A percentile compares a stretch with the other conserved stretches of the same genome.
These are phyloP conservation scores for Malthinus flaveolus DNA, from an alignment of 2,888 invertebrate species.

Conservation along the genomic window DNA sequence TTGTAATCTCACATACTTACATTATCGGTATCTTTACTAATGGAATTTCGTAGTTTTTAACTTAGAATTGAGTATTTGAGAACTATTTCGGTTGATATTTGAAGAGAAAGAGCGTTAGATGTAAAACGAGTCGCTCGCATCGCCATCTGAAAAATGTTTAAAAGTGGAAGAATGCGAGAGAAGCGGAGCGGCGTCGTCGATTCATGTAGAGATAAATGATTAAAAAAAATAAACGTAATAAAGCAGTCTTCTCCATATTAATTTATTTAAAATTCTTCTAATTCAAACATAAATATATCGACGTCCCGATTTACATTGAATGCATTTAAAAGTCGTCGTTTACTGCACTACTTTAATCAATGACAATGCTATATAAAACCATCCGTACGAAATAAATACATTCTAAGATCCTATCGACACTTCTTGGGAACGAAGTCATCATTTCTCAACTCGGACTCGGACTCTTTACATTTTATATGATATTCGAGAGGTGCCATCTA, in stretches of 20 bases:
- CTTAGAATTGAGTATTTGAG: too few relatives aligned
- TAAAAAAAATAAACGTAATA: too few relatives aligned
- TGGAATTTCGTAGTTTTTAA: constrained; percentile 18
- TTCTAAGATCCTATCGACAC: constrained; percentile 32
- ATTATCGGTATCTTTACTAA: constrained; percentile 30
- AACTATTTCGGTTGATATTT: too few relatives aligned
- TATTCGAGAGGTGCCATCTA: constrained; percentile 12
- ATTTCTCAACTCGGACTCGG: constrained; percentile 26
- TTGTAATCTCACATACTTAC: constrained; percentile 49
- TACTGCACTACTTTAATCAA: constrained; percentile 24
- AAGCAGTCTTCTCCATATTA: too few relatives aligned
- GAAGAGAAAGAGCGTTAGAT: too few relatives aligned
- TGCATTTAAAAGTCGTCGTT: constrained; percentile 13
- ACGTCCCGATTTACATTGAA: constrained; percentile 20
- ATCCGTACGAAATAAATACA: constrained; percentile 29
- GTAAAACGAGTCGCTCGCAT: too few relatives aligned
- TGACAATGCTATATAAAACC: constrained; percentile 25
- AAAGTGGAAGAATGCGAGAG: too few relatives aligned
- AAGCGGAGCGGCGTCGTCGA: too few relatives aligned
- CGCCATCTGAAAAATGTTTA: too few relatives aligned
- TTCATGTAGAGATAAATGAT: too few relatives aligned
- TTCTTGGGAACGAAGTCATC: constrained; percentile 32
- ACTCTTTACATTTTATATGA: constrained; percentile 15
- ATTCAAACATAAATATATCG: too few relatives aligned
- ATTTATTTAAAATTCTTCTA: too few relatives aligned